Base-by-base conservation (phyloP, 2,797 vertebrate species). In the Podarcis siculus region DNA sequence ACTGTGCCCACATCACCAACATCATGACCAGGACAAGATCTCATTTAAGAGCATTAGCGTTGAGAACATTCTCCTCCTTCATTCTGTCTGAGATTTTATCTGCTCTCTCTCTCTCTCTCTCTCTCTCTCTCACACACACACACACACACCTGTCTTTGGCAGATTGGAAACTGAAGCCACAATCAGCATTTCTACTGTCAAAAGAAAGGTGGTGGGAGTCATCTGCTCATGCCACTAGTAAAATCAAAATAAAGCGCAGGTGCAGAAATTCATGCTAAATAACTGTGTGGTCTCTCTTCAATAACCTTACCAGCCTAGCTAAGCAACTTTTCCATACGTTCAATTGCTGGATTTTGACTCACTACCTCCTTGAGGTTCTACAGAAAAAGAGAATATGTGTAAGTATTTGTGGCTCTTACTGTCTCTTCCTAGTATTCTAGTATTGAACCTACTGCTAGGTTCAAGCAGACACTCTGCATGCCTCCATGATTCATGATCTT, bases 221-320 rank as follows among this genome's bases (percentile, higher is more conserved):
- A 79, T 75, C 23, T 64, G 49, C 77, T 30, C 73, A n/a, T 75
- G 55, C 55, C 76, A 80, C 80, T 27, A 37, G 37, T 45, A 79
- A 67, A 78, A 58, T 58, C 21, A 80, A 87, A 79, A 66, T 80
- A 64, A 85, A 79, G 27, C 72, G 81, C 73, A 85, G 76, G 49
- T 80, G 82, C 42, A 80, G 30, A 66, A 78, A 39, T 19, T 66
- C 71, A 73, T 85, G 30, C n/a, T 80, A 80, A 79, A 71, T 35
- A 8, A 64, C 23, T 80, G 35, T 61, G 83, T 72, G 67, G 76
- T 73, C 23, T 73, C 79, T 42, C 15, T 73, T 79, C 37, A 89
- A 79, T 15, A 79, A 37, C 45, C 27, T 5, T 61, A 89, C 13
- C 15, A 79, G 55, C 55, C 67, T 79, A 72, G 5, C 23, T 35